Evolutionary conservation across 2,797 vertebrate species (phyloP).

Genomic region (Pantherophis vulpinus): DNA sequence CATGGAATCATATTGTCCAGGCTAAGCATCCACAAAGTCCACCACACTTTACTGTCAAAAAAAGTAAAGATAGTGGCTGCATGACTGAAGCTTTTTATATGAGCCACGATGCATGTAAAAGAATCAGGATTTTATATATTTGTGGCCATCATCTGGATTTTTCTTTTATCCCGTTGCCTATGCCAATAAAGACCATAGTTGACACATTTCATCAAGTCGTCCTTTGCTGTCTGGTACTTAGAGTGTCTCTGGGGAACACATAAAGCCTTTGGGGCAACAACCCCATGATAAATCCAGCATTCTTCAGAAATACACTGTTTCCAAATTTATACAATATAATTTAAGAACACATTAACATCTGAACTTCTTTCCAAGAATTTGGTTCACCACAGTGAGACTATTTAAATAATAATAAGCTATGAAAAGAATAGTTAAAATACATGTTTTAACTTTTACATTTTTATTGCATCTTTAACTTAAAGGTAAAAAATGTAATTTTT

Average conservation of each 20-base stretch:
- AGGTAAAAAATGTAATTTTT: not conserved
- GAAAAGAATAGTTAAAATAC: not conserved
- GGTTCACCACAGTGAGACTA: not conserved
- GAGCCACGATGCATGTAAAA: not conserved
- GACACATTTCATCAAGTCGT: not conserved
- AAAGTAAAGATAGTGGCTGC: not conserved
- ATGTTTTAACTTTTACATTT: not conserved
- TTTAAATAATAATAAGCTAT: not conserved
- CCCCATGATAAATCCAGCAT: not conserved
- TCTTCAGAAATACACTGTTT: not conserved
- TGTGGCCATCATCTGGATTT: not conserved
- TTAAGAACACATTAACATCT: not conserved
- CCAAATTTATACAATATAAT: not conserved
- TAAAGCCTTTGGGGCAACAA: not conserved
- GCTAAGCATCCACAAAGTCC: not conserved
- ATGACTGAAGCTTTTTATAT: not conserved
- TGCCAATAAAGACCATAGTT: not conserved
- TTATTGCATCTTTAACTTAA: not conserved
- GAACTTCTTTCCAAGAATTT: not conserved
- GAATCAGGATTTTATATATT: not conserved
- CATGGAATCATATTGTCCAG: not conserved
- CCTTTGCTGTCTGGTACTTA: not conserved
- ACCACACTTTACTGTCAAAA: not conserved
- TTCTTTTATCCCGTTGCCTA: not conserved
- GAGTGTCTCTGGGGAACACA: not conserved